Conservation (phyloP, 2,888 invertebrate species). For the Choristoneura rosaceana region DNA sequence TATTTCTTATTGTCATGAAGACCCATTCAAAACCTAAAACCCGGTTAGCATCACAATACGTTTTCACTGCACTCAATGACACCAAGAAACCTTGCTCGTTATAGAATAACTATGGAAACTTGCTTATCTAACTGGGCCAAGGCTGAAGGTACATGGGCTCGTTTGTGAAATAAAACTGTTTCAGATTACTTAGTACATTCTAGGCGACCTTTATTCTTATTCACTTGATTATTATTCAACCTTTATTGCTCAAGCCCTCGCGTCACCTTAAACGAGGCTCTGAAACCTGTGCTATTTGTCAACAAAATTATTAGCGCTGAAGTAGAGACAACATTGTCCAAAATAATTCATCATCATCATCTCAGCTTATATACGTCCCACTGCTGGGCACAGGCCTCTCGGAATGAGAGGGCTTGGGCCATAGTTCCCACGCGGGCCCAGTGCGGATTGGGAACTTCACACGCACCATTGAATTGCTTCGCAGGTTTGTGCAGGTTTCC, state of each 20-base stretch:
- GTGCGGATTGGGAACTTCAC: too few species aligned
- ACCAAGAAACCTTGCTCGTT: constrained; percentile 28
- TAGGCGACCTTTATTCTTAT: neutral
- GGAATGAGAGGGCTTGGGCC: too few species aligned
- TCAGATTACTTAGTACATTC: constrained; percentile 9
- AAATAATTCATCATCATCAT: too few species aligned
- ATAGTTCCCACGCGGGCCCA: too few species aligned
- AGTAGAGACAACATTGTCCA: too few species aligned
- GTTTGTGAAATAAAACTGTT: constrained; percentile 31
- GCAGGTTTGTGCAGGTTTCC: too few species aligned
- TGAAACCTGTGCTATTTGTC: neutral
- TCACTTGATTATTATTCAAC: constrained; percentile 1
- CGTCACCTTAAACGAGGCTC: neutral
- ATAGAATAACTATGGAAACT: constrained; percentile 33
- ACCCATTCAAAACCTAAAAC: constrained; percentile 13
- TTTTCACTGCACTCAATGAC: constrained; percentile 18
- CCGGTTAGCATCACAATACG: constrained; percentile 17
- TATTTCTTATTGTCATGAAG: neutral
- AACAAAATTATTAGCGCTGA: too few species aligned
- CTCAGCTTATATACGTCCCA: too few species aligned
- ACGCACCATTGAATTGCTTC: too few species aligned
- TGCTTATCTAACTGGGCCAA: constrained; percentile 37
- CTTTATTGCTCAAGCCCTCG: neutral
- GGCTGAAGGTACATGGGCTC: constrained; percentile 8
- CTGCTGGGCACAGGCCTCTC: too few species aligned